Evolutionary conservation across 2,888 invertebrate genomes (phyloP), one percentile per base, ranked within the genome.

Genomic region (Coelinius sp.): DNA sequence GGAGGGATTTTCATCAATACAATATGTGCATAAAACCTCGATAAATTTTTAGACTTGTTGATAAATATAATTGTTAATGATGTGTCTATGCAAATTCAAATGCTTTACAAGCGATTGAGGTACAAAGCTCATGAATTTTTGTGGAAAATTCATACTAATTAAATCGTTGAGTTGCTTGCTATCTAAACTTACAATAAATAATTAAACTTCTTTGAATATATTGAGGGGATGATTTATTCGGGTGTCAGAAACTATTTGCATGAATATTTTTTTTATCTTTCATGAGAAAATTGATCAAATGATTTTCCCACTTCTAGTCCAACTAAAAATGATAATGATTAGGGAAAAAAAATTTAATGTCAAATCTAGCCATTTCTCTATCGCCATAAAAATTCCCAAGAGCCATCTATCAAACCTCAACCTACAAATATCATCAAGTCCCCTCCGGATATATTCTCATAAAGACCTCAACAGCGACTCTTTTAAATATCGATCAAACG

Each of bases 401-500:
- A 35, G 25, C 17, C 31, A 59, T 44, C 41, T 10, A n/a, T 12
- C 25, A 25, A 0, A 4, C 3, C 3, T 2, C 3, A 8, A 20
- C 5, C 22, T 17, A 4, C 20, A 22, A 7, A 49, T 20, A 22
- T 20, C 49, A 49, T 38, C 38, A 3, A 5, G 20, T 20, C 20
- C 52, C 53, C 41, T 70, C 52, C 44, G 31, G 38, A 64, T 52
- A 27, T 56, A 46, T 35, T 25, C 63, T 44, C 56, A 56, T 56
- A 31, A 10, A 10, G 64, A 41, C 22, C 74, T 73, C 59, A 70
- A 65, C 59, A 35, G 46, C n/a, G 27, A 71, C 75, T 76, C 71
- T 74, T 76, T 77, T 73, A 74, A 77, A 77, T 77, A 77, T 77
- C 76, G 76, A 77, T 77, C 75, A 74, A 77, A 74, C 68, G 68